These are phyloP conservation scores for Vanessa tameamea DNA, from an alignment of 1,140 invertebrate genomes.

Conservation along the genomic window DNA sequence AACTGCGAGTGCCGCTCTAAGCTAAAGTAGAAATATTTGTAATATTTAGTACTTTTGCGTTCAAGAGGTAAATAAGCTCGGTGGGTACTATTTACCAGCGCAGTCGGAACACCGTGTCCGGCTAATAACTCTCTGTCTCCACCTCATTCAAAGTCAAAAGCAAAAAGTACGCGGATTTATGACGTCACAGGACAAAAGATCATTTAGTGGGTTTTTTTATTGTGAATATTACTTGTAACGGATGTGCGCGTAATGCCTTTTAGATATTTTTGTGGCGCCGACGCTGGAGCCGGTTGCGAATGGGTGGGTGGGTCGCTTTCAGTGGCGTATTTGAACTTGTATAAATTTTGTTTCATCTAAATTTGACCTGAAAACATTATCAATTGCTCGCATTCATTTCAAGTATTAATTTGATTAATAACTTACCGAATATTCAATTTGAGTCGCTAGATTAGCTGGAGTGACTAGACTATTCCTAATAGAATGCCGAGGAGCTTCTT, in stretches of 20 bases:
- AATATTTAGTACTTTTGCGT: slow-evolving; percentile 6
- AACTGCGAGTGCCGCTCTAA: too few relatives aligned
- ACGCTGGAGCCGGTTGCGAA: too few relatives aligned
- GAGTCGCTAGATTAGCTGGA: neutral
- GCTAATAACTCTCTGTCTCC: slow-evolving; percentile 26
- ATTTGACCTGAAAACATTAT: too few relatives aligned
- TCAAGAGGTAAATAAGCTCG: slow-evolving; percentile 6
- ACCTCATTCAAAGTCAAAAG: slow-evolving; percentile 36
- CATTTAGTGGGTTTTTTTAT: neutral
- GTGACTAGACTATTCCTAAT: neutral
- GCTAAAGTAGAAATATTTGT: neutral
- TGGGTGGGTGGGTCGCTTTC: too few relatives aligned
- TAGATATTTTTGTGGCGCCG: too few relatives aligned
- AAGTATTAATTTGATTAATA: too few relatives aligned
- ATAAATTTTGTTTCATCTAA: too few relatives aligned
- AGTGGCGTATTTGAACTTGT: too few relatives aligned
- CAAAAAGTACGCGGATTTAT: slow-evolving; percentile 38
- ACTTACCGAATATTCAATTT: neutral
- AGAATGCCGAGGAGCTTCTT: neutral
- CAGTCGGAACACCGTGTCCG: slow-evolving; percentile 10
- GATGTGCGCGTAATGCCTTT: neutral
- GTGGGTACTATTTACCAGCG: slow-evolving; percentile 2
- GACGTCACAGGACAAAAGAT: slow-evolving; percentile 3
- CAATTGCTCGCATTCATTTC: too few relatives aligned
- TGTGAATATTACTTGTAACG: neutral